Evolutionary conservation across 2,113 vertebrate species (phyloP).

Genomic region (Cololabis saira): DNA sequence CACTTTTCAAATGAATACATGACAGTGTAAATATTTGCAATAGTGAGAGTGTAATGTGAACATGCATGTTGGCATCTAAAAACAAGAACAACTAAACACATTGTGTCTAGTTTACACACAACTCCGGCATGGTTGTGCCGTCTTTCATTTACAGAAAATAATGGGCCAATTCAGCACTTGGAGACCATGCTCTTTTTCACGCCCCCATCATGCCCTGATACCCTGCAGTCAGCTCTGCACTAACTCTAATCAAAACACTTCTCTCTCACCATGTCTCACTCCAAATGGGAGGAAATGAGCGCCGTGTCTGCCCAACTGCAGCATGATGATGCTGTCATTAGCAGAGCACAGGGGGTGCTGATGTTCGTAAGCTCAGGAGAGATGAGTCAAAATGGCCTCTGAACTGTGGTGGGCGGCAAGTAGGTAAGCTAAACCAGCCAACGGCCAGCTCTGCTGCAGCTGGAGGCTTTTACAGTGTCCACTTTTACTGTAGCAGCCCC

Average conservation of each 20-base stretch:
- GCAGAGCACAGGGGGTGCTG: slow-evolving; percentile 46
- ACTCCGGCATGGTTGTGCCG: neutral
- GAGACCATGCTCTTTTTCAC: slow-evolving; percentile 7
- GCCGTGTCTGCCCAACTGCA: slow-evolving; percentile 44
- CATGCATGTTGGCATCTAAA: neutral
- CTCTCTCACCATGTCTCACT: slow-evolving; percentile 36
- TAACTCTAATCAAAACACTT: slow-evolving; percentile 46
- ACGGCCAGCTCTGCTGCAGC: slow-evolving; percentile 37
- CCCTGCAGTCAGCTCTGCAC: slow-evolving; percentile 20
- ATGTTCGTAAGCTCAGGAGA: slow-evolving; percentile 45
- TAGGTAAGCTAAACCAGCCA: slow-evolving; percentile 41
- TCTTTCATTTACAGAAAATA: slow-evolving; percentile 21
- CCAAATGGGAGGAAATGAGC: slow-evolving; percentile 70
- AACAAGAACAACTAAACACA: neutral
- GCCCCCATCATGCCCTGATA: slow-evolving; percentile 4
- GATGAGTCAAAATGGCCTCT: slow-evolving; percentile 72
- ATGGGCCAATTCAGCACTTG: slow-evolving; percentile 20
- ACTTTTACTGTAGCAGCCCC: slow-evolving; percentile 25
- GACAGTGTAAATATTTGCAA: neutral
- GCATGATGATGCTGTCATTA: slow-evolving; percentile 65
- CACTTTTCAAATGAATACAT: too few species aligned
- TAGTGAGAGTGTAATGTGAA: neutral
- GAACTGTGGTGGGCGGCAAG: slow-evolving; percentile 69
- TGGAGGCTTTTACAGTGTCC: slow-evolving; percentile 46
- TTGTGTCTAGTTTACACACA: slow-evolving; percentile 2